Evolutionary conservation across 1,140 invertebrate species (phyloP), one percentile per base, ranked within the genome.

Genomic region (Trichonephila clavipes): DNA sequence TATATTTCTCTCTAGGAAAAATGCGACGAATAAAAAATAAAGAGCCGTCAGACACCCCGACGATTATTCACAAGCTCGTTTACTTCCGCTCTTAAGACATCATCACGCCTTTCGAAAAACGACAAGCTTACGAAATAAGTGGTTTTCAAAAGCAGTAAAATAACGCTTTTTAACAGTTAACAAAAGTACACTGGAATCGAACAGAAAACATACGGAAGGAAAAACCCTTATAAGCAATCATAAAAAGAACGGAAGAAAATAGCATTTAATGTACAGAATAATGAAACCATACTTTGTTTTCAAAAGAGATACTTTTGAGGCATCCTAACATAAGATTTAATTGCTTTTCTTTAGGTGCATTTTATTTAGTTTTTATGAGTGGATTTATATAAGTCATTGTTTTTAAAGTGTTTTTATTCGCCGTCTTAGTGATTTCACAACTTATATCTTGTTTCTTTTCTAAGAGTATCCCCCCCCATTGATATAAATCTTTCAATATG

Each of bases 1-100:
- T 14, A 69, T 77, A 34, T 28, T 34, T 77, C 28, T 77, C 28
- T 77, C 40, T 6, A 12, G 34, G 24, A 77, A 77, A 77, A 12
- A 40, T 34, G 10, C 51, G 10, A 51, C 10, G 51, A 51, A 77
- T 77, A 77, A 77, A 77, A 28, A 77, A 34, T 14, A 77, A 40
- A 77, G 18, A 77, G 72, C 72, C n/a, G 72, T 28, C 72, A 77
- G 72, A 77, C 72, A 12, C 24, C 72, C 14, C 14, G 14, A 28
- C 34, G 72, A 77, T 77, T 77, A 77, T 77, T 77, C 72, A 77
- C 72, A 77, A 28, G 16, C 14, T 34, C 28, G 14, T n/a, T 77
- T 77, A 77, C 72, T 77, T 77, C 72, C 72, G 72, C 72, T 28
- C 34, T 77, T 18, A 77, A 77, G 72, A 40, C 72, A 77, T 34